Evolutionary conservation across 2,113 vertebrate species (phyloP).

Genomic region (Catharus bicknelli): DNA sequence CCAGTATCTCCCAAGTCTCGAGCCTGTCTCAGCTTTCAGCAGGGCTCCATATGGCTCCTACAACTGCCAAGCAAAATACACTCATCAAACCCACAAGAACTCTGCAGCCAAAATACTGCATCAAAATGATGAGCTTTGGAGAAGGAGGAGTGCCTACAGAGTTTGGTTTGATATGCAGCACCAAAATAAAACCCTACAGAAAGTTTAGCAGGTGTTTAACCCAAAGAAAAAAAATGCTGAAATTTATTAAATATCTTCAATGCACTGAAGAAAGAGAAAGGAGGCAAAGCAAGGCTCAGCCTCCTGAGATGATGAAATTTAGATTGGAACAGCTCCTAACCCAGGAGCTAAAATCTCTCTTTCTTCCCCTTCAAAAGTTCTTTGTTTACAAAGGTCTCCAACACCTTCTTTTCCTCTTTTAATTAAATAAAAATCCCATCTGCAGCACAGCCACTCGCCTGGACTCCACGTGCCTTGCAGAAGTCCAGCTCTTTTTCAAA

Average conservation of each 20-base stretch:
- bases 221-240: background rate
- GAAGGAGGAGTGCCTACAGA: background rate
- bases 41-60: background rate
- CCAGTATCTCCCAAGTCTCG: background rate
- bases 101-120: background rate
- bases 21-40: conserved; percentile 31
- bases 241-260: background rate
- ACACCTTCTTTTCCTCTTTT: background rate
- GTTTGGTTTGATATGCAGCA: background rate
- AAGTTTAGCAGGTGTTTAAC: background rate
- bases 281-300: background rate
- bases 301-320: background rate
- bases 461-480: background rate
- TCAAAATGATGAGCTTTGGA: background rate
- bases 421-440: background rate
- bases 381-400: background rate
- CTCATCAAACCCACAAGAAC: background rate
- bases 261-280: background rate
- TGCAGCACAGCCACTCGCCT: background rate
- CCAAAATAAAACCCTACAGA: background rate
- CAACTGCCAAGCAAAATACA: conserved; percentile 3
- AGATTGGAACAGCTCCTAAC: background rate
- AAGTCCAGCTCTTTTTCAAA: background rate
- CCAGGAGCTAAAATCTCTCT: background rate
- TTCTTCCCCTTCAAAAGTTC: background rate